These are phyloP conservation scores for Itoplectis maculator DNA, from an alignment of 2,888 invertebrate genomes.

Conservation along the genomic window DNA sequence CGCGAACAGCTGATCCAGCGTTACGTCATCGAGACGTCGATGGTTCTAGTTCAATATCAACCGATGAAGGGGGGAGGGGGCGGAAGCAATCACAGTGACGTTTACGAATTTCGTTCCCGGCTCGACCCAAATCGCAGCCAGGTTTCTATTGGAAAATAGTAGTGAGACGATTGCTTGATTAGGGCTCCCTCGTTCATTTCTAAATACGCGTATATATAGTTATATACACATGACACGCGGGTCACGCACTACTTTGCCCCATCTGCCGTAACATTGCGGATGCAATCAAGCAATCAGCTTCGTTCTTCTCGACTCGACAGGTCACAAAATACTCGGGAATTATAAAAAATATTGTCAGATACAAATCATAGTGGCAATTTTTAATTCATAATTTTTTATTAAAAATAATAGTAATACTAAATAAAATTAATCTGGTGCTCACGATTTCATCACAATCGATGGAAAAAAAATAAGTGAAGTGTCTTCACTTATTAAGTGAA, in stretches of 20 bases:
- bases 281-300: conserved; percentile 57
- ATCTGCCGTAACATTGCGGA: conserved; percentile 28
- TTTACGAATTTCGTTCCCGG: conserved; percentile 34
- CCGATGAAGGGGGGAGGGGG: background rate
- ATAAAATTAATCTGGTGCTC: conserved; percentile 38
- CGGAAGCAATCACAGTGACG: conserved; percentile 36
- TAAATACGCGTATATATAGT: conserved; percentile 12
- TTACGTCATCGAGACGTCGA: background rate
- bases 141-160: conserved; percentile 59
- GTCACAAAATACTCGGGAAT: background rate
- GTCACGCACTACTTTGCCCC: conserved; percentile 3
- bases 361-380: conserved; percentile 46
- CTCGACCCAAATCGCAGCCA: conserved; percentile 37
- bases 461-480: conserved; percentile 45
- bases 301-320: conserved; percentile 18
- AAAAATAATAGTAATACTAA: no score
- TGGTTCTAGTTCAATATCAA: conserved; percentile 26
- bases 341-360: conserved; percentile 21
- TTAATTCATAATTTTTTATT: conserved; percentile 3
- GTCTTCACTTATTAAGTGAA: no score
- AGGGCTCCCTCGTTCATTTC: conserved; percentile 26
- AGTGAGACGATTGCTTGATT: conserved; percentile 61
- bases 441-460: conserved; percentile 23
- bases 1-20: background rate
- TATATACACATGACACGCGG: background rate